A percentile compares a stretch with the other conserved stretches of the same genome.
Evolutionary conservation across 1,140 invertebrate species (phyloP).

Genomic region (Drosophila pachea): DNA sequence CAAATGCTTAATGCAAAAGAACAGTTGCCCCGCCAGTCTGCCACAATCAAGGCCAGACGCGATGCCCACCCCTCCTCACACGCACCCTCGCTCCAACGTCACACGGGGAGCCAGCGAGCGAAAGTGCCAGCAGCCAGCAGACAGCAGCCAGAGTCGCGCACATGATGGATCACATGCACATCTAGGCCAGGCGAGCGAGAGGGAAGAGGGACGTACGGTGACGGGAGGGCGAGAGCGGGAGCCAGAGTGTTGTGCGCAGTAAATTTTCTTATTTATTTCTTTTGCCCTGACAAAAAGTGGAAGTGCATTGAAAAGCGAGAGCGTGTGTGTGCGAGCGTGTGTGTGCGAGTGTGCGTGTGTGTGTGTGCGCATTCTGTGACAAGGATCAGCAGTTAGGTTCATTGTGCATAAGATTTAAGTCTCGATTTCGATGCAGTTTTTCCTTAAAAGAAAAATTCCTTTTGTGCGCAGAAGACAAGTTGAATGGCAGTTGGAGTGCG

Average conservation of each 20-base stretch:
- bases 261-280: constrained; percentile 30
- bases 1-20: constrained; percentile 40
- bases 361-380: constrained; percentile 28
- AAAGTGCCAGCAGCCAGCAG: constrained; percentile 43
- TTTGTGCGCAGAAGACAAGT: constrained; percentile 33
- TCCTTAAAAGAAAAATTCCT: constrained; percentile 45
- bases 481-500: constrained; percentile 3
- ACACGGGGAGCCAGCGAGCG: constrained; percentile 27
- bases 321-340: constrained; percentile 12
- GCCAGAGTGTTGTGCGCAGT: neutral
- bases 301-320: constrained; percentile 70
- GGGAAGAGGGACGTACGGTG: neutral
- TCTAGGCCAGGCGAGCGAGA: neutral
- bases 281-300: constrained; percentile 54
- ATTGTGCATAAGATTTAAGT: constrained; percentile 58
- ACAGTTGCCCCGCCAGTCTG: constrained; percentile 28
- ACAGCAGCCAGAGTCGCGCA: constrained; percentile 33
- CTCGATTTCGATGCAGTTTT: constrained; percentile 61
- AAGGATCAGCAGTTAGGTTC: constrained; percentile 57
- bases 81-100: too few relatives aligned
- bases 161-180: constrained; percentile 60
- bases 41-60: constrained; percentile 24
- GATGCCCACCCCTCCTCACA: neutral
- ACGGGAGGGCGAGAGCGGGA: constrained; percentile 8
- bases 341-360: constrained; percentile 2